Evolutionary conservation across 2,888 invertebrate species (phyloP).

Genomic region (Myopa testacea): DNA sequence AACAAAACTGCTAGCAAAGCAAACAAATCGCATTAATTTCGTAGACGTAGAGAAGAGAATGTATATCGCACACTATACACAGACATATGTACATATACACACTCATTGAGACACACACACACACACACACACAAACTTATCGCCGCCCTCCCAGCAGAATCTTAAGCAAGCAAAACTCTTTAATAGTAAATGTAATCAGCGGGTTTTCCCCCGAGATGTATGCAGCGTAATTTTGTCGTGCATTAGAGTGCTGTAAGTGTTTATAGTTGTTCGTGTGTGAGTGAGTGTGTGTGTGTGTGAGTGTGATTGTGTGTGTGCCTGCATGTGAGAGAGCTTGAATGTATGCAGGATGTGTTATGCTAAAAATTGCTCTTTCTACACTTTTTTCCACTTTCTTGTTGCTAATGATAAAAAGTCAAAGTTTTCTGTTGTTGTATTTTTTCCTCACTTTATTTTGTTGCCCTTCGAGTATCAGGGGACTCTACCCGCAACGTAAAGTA

Average conservation of each 20-base stretch:
- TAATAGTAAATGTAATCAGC: slow-evolving; percentile 28
- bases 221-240: slow-evolving; percentile 31
- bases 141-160: background rate
- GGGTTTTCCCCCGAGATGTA: slow-evolving; percentile 26
- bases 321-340: background rate
- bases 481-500: background rate
- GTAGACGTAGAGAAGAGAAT: background rate
- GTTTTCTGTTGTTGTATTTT: background rate
- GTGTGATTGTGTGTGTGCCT: slow-evolving; percentile 18
- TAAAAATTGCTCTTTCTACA: slow-evolving; percentile 32
- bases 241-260: slow-evolving; percentile 33
- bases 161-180: slow-evolving; percentile 11
- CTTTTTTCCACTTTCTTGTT: slow-evolving; percentile 11
- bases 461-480: background rate
- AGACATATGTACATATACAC: background rate
- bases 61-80: background rate
- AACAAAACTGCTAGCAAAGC: slow-evolving; percentile 23
- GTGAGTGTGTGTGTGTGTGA: background rate
- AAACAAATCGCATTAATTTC: slow-evolving; percentile 34
- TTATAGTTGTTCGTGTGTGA: background rate
- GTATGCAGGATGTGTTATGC: background rate
- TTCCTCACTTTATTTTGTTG: background rate
- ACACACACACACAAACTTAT: background rate
- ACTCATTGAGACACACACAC: background rate
- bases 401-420: slow-evolving; percentile 35